Base-by-base conservation (phyloP, 1,140 invertebrate genomes). In the Listronotus oregonensis region DNA sequence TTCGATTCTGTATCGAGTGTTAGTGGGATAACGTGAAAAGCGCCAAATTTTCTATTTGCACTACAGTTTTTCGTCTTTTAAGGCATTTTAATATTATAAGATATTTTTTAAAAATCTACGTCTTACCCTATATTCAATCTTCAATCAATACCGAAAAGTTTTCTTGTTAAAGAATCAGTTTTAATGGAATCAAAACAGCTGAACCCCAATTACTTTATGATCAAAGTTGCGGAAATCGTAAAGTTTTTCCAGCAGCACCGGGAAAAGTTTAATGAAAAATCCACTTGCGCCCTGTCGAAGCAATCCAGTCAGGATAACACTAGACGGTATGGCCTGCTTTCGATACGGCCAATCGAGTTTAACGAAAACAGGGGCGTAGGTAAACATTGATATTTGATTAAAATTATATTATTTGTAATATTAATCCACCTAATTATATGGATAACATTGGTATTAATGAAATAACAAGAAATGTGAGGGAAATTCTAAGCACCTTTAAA, bases 181-280 rank as follows among this genome's bases (percentile, higher is more conserved):
- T 47, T 64, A 52, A 64, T 64, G 52, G 61, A 64, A 64, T 64
- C 51, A 64, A 64, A 64, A 64, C 61, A 56, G 43, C 61, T 43
- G 46, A 37, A 39, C 15, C 61, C 52, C 51, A 64, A 64, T 64
- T 64, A 64, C 52, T 64, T 56, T 56, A 64, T 64, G 61, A 64
- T 64, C 51, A 51, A 64, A 64, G 51, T 64, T 52, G 37, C 27
- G 61, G 10, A 64, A 64, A 64, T 64, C 61, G 61, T 64, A 55
- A 64, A 64, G 52, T 64, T 64, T 64, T 56, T 49, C 61, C 43
- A 18, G 60, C 52, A 15, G 61, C 42, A 17, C 15, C 34, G 34
- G 43, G 21, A 49, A 56, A 64, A 64, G 43, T 64, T 64, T 64
- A 64, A 64, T 64, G 51, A 64, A 64, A 64, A 64, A 64, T 64